These are phyloP conservation scores for Corythornis vintsioides DNA, from an alignment of 2,113 vertebrate genomes.

Conservation along the genomic window DNA sequence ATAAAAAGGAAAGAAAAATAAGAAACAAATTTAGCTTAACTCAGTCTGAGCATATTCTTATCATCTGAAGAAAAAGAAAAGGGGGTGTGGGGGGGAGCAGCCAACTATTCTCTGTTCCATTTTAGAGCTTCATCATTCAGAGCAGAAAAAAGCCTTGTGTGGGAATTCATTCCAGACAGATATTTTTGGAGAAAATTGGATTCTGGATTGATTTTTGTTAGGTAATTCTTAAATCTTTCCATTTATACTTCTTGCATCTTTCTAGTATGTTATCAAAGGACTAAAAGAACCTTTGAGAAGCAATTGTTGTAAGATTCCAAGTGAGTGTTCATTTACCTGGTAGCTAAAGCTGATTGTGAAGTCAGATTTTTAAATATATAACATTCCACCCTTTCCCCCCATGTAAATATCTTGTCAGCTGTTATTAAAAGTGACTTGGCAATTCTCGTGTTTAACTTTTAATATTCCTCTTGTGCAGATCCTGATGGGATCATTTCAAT, in stretches of 20 bases:
- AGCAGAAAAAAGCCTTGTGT: background rate
- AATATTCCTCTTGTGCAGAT: background rate
- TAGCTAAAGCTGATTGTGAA: background rate
- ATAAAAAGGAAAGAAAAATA: background rate
- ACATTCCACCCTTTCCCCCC: fast-evolving
- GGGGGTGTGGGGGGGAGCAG: no score
- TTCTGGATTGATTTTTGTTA: background rate
- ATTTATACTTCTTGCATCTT: background rate
- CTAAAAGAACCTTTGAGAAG: background rate
- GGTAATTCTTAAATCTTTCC: background rate
- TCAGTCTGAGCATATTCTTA: background rate
- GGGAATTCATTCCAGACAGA: background rate
- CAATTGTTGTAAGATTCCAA: background rate
- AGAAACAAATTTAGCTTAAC: background rate
- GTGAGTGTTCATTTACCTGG: background rate
- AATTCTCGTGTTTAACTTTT: background rate
- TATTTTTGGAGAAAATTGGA: background rate
- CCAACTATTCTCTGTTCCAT: background rate
- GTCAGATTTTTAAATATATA: background rate
- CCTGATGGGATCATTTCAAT: background rate
- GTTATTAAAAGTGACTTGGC: background rate
- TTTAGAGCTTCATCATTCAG: background rate
- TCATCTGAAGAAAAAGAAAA: background rate
- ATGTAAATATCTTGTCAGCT: background rate
- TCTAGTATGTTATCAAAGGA: background rate